Evolutionary conservation across 2,113 vertebrate genomes (phyloP), one percentile per base, ranked within the genome.

Genomic region (Nyctereutes procyonoides): DNA sequence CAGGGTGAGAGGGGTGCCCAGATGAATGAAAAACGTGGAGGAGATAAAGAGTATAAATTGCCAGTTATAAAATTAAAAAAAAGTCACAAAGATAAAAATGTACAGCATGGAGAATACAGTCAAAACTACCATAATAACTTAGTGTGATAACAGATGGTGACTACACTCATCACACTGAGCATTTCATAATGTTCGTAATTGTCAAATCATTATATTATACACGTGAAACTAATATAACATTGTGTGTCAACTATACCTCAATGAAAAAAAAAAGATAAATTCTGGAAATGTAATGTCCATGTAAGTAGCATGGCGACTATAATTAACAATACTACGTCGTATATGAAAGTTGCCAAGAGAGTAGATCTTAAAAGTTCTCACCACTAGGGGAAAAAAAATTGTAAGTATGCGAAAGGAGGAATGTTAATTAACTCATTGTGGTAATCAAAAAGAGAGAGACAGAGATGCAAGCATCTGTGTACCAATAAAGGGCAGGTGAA

Each of bases 401-500:
- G 15, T 51, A 30, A 51, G 26, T 16, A 77, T 17, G 24, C 28
- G 74, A 28, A 9, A 8, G 15, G 51, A 16, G 26, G 43, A 77
- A 24, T 51, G 43, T 51, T 77, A 30, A 51, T 77, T 77, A 77
- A 51, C 8, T 51, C 17, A 51, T 17, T 30, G 74, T 10, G 43
- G 43, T 10, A 10, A 30, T 77, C 74, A 77, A 16, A 73, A n/a
- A 71, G 32, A 71, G 67, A 35, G 69, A 13, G 71, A 77, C 24
- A 51, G 14, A 76, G 73, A 51, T 76, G 17, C 13, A 65, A 55
- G 43, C 19, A 48, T 32, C 19, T 73, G 26, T 65, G 19, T 86
- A 91, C 51, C 77, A 85, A 38, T 51, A 63, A 93, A 98, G 94
- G 38, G 24, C 55, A 53, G 28, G 65, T 95, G 22, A 93, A 92